These are phyloP conservation scores for Nymphalis urticae DNA, from an alignment of 2,888 invertebrate genomes.

Conservation along the genomic window DNA sequence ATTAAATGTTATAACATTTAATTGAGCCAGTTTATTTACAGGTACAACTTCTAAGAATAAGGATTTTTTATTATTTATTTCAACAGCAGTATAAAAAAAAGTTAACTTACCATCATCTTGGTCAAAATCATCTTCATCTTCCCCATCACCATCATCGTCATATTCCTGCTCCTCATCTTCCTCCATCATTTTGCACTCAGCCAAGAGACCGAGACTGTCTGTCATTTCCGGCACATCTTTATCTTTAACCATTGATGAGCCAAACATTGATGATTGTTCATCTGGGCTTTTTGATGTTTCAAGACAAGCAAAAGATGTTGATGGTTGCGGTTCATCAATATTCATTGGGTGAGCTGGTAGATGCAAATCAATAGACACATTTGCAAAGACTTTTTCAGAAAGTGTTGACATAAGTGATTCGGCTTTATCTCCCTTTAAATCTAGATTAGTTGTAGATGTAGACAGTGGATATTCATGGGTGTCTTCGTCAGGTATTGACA, in stretches of 20 bases:
- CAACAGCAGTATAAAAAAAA: background rate
- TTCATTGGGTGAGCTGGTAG: background rate
- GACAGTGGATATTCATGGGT: conserved; percentile 2
- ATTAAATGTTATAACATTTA: conserved; percentile 17
- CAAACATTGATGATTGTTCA: conserved; percentile 9
- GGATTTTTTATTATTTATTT: too few relatives aligned
- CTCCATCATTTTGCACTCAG: conserved; percentile 62
- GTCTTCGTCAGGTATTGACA: background rate
- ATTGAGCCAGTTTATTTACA: background rate
- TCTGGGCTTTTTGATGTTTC: conserved; percentile 6
- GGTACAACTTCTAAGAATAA: too few relatives aligned
- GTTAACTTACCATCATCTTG: conserved; percentile 54
- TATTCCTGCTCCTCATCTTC: conserved; percentile 65
- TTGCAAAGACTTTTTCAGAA: background rate
- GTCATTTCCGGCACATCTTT: conserved; percentile 50
- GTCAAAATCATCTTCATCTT: conserved; percentile 50
- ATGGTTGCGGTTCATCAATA: conserved; percentile 34
- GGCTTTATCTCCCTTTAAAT: background rate
- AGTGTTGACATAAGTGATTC: background rate
- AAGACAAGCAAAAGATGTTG: conserved; percentile 30
- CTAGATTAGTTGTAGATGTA: background rate
- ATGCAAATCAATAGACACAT: background rate
- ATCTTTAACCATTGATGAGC: conserved; percentile 26
- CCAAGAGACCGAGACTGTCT: conserved; percentile 69
- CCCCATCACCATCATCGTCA: conserved; percentile 58